These are phyloP conservation scores for Diploscapter pachys DNA, from an alignment of 1,140 invertebrate genomes.

Conservation along the genomic window DNA sequence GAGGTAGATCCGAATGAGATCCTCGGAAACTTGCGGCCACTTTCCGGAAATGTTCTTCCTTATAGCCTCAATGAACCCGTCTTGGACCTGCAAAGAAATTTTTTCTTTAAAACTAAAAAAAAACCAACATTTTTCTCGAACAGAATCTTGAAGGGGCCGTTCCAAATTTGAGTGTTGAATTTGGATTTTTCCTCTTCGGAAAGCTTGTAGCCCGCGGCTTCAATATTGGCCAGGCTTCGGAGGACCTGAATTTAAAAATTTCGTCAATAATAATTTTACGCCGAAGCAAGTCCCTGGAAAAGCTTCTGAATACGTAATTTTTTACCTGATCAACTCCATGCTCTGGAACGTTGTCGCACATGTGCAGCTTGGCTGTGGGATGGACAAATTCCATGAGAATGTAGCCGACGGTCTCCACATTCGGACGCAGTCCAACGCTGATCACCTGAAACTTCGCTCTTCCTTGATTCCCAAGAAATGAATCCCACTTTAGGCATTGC, in stretches of 20 bases:
- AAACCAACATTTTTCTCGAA: constrained; percentile 1
- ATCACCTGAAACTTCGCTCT: not conserved
- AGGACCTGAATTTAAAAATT: not conserved
- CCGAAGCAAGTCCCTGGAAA: not conserved
- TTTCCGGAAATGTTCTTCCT: constrained; percentile 9
- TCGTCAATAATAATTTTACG: not conserved
- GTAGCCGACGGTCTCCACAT: constrained; percentile 1
- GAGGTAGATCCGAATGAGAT: not conserved
- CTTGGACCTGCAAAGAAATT: constrained; percentile 1
- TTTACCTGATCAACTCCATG: not conserved
- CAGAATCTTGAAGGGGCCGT: constrained; percentile 1
- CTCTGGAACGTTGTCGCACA: constrained; percentile 7
- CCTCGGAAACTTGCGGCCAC: not conserved
- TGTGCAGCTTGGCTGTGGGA: not conserved
- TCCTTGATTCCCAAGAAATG: not conserved
- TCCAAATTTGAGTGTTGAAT: not conserved
- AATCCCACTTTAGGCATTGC: not conserved
- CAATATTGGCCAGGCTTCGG: not conserved
- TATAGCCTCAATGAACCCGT: not conserved
- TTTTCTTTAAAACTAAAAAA: not conserved
- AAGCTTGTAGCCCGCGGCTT: not conserved
- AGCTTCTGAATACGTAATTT: not conserved
- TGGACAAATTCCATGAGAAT: constrained; percentile 11
- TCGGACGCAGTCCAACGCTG: not conserved
- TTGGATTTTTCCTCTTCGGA: constrained; percentile 5